Percentiles rank a stretch among this genome's conserved stretches.
These are phyloP conservation scores for Drosophila sp. DNA, from an alignment of 1,140 invertebrate genomes.

Conservation along the genomic window DNA sequence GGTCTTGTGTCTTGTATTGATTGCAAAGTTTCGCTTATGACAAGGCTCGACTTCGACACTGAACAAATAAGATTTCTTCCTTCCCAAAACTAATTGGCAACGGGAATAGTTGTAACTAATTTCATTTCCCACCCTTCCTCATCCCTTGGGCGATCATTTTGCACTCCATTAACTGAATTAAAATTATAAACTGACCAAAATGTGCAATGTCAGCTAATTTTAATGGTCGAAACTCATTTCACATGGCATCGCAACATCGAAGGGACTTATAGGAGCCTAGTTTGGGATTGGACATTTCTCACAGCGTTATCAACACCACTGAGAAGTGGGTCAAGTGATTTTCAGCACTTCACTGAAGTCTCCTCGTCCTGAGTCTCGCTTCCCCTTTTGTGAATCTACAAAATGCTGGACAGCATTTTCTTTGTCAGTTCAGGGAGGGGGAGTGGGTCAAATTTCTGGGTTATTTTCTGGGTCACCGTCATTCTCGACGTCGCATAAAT, in stretches of 20 bases:
- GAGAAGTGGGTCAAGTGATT: constrained; percentile 77
- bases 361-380: constrained; percentile 27
- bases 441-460: too few relatives aligned
- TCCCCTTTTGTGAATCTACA: constrained; percentile 16
- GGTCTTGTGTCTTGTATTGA: constrained; percentile 48
- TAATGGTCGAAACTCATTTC: constrained; percentile 2
- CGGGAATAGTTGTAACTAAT: constrained; percentile 56
- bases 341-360: constrained; percentile 75
- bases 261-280: too few relatives aligned
- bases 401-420: constrained; percentile 48
- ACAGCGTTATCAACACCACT: constrained; percentile 26
- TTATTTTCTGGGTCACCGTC: constrained; percentile 65
- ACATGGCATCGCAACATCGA: too few relatives aligned
- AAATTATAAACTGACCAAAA: constrained; percentile 29
- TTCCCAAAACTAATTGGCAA: constrained; percentile 74
- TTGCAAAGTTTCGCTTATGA: constrained; percentile 64
- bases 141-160: constrained; percentile 10
- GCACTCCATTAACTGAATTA: constrained; percentile 31
- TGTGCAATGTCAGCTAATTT: constrained; percentile 22
- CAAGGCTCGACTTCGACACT: constrained; percentile 30
- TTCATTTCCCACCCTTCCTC: constrained; percentile 26
- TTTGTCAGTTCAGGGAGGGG: constrained; percentile 23
- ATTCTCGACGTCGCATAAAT: constrained; percentile 67
- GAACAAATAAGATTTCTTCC: constrained; percentile 74
- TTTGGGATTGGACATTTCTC: constrained; percentile 1